These are phyloP conservation scores for Trilocha varians DNA, from an alignment of 2,888 invertebrate genomes.

Conservation along the genomic window DNA sequence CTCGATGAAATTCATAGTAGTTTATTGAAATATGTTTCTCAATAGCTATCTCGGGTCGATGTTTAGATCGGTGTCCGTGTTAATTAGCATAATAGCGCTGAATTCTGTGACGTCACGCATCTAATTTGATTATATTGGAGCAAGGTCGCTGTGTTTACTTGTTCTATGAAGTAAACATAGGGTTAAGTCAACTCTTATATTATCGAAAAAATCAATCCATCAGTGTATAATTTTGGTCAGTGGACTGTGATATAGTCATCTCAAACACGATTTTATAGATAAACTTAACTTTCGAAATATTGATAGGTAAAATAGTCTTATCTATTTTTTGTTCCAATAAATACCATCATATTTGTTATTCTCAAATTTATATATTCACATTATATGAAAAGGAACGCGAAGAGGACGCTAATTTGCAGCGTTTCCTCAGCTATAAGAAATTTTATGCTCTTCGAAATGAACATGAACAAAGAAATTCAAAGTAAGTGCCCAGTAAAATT, in stretches of 20 bases:
- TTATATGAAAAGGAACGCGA: neutral
- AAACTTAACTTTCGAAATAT: too few species aligned
- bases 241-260: too few species aligned
- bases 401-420: neutral
- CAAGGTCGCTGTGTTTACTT: constrained; percentile 52
- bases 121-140: constrained; percentile 60
- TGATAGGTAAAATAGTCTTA: too few species aligned
- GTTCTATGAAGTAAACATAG: constrained; percentile 18
- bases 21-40: constrained; percentile 9
- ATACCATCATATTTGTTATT: neutral
- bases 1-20: neutral
- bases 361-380: neutral
- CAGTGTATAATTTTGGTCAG: too few species aligned
- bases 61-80: constrained; percentile 32
- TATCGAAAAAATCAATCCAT: too few species aligned
- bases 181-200: neutral
- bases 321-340: neutral
- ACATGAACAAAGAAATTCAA: neutral
- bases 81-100: constrained; percentile 51
- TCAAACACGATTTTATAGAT: too few species aligned
- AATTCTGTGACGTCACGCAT: constrained; percentile 49
- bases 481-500: constrained; percentile 27
- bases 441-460: neutral
- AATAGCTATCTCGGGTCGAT: constrained; percentile 12
- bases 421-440: neutral